Evolutionary conservation across 2,888 invertebrate genomes (phyloP).

Genomic region (Minunthozetes semirufus): DNA sequence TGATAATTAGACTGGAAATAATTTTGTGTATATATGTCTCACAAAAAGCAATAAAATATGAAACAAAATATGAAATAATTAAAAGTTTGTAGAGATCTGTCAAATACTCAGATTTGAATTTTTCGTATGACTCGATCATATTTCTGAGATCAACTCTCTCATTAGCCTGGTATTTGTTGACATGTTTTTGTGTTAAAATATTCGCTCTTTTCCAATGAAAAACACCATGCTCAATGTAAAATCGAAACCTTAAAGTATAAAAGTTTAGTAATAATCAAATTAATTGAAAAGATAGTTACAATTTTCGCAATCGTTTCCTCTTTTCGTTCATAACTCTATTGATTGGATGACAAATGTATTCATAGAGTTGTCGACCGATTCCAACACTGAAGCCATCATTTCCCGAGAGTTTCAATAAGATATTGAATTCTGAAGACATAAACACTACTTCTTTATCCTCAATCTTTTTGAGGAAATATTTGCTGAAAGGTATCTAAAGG

Average conservation of each 20-base stretch:
- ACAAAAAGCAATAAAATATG: too few relatives aligned
- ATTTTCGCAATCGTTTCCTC: background rate
- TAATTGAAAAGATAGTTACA: background rate
- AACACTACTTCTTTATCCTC: background rate
- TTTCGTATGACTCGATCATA: background rate
- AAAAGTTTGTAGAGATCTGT: background rate
- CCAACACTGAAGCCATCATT: background rate
- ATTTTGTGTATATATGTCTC: too few relatives aligned
- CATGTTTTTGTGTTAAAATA: too few relatives aligned
- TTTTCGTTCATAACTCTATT: background rate
- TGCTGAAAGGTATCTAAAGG: background rate
- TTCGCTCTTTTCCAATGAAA: too few relatives aligned
- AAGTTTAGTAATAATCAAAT: too few relatives aligned
- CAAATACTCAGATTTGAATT: background rate
- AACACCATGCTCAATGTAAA: too few relatives aligned
- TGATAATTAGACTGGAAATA: too few relatives aligned
- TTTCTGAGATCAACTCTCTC: too few relatives aligned
- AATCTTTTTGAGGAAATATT: background rate
- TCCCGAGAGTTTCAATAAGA: background rate
- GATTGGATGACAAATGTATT: background rate
- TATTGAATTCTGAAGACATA: background rate
- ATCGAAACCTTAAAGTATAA: too few relatives aligned
- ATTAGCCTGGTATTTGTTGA: too few relatives aligned
- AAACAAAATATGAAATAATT: too few relatives aligned
- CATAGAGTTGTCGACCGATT: background rate